Evolutionary conservation across 2,113 vertebrate genomes (phyloP).

Genomic region (Lipotes vexillifer): DNA sequence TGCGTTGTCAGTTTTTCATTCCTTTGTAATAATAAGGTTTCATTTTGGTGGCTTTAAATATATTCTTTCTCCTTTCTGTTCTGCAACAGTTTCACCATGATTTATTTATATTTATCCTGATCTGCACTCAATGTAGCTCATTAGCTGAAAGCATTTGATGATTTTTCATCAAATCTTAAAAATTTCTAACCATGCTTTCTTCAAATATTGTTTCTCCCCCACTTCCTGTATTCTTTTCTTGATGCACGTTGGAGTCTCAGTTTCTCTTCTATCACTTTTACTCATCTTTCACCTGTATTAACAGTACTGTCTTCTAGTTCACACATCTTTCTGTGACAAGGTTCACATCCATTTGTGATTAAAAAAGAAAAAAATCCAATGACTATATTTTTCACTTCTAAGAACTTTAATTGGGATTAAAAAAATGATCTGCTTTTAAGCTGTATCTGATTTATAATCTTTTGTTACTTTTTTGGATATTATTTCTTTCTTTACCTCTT

Average conservation of each 20-base stretch:
- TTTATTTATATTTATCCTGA: not conserved
- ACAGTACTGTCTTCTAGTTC: not conserved
- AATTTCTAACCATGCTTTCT: not conserved
- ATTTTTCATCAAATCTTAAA: not conserved
- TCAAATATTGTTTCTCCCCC: not conserved
- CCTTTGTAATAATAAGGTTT: not conserved
- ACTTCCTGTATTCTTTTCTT: no score
- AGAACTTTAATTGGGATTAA: not conserved
- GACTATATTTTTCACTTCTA: not conserved
- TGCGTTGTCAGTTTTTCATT: not conserved
- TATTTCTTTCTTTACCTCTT: not conserved
- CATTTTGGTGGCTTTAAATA: not conserved
- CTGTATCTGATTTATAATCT: not conserved
- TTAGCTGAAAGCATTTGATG: not conserved
- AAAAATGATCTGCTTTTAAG: not conserved
- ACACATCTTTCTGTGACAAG: not conserved
- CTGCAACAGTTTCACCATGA: not conserved
- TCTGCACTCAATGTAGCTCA: not conserved
- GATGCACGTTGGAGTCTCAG: no score
- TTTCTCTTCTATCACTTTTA: not conserved
- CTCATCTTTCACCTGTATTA: fast-evolving
- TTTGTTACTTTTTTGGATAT: not conserved
- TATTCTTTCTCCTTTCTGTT: not conserved
- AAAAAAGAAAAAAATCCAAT: not conserved
- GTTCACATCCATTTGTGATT: not conserved